These are phyloP conservation scores for Mormyrus hasselquistii DNA, from an alignment of 2,797 vertebrate species.

Conservation along the genomic window DNA sequence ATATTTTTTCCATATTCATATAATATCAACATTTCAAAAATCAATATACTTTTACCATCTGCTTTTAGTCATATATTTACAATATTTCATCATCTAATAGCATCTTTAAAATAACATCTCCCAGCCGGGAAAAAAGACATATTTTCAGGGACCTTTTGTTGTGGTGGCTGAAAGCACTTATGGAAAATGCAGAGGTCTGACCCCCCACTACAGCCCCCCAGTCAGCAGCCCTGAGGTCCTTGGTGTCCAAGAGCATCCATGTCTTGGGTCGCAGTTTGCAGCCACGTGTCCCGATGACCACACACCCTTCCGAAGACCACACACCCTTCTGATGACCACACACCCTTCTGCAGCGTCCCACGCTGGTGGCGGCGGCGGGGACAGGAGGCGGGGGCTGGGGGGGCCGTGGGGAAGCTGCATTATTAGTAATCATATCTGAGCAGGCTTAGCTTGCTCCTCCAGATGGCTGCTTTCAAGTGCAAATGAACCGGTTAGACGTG, in stretches of 20 bases:
- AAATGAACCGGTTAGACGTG: slow-evolving; percentile 99
- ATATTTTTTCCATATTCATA: neutral
- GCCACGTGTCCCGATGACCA: slow-evolving; percentile 53
- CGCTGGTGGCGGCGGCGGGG: slow-evolving; percentile 68
- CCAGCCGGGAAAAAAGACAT: neutral
- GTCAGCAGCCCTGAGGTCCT: neutral
- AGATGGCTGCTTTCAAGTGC: slow-evolving; percentile 99
- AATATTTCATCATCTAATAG: neutral
- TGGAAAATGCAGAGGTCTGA: neutral
- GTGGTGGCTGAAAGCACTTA: neutral
- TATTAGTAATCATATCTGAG: slow-evolving; percentile 99
- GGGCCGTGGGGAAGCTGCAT: slow-evolving; percentile 98
- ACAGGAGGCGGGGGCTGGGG: neutral
- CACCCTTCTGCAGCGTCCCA: neutral
- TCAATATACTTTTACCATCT: neutral
- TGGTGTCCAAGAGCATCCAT: slow-evolving; percentile 23
- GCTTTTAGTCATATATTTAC: neutral
- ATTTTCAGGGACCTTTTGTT: neutral
- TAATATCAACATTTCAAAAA: neutral
- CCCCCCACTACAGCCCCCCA: neutral
- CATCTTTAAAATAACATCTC: neutral
- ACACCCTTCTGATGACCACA: neutral
- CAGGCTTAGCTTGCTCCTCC: slow-evolving; percentile 99
- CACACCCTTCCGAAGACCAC: no score
- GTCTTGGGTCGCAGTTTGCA: slow-evolving; percentile 60